Base-by-base conservation (phyloP, 2,797 vertebrate genomes). In the Lagodon rhomboides region DNA sequence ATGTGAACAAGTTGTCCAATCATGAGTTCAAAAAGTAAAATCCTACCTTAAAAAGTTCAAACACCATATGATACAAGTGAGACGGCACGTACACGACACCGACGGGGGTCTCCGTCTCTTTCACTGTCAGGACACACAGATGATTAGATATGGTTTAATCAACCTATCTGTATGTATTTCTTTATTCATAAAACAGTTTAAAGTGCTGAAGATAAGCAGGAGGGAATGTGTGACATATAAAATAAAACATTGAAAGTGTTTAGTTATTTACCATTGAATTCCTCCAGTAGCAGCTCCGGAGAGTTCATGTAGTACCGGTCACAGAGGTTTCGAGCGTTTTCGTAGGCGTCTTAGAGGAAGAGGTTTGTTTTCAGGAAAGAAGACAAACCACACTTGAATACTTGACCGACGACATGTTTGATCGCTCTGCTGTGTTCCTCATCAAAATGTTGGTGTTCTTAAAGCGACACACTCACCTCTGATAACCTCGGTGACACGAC, bases 21-120 rank as follows among this genome's bases (percentile, higher is more conserved):
- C 12, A 25, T 13, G 6, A 7, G 6, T 7, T 62, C 0, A 44
- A 47, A 47, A 75, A 27, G 2, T 11, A 3, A 34, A 72, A 46
- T 46, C 71, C 58, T 91, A 99, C 98, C 97, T 99, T 99, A 92
- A 99, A 99, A 85, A 99, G 97, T 91, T 99, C 98, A 92, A 99
- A 99, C 88, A 99, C 95, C 98, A 99, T 99, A 87, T 99, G 98
- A 93, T 99, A 99, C 74, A 99, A 94, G 92, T 99, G 98, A 47
- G 98, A 99, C 15, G 98, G 98, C 72, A 99, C 98, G 43, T 99
- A 99, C 54, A 99, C 98, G 92, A 99, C 94, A 50, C 95, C 95
- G 87, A 97, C 92, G 55, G 96, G 96, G 38, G 96, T 96, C 56
- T 87, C 96, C 73, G 93, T 88, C 69, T 96, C 97, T 93, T 97